Conservation (phyloP, 2,113 vertebrate species). For the Leiothrix lutea region DNA sequence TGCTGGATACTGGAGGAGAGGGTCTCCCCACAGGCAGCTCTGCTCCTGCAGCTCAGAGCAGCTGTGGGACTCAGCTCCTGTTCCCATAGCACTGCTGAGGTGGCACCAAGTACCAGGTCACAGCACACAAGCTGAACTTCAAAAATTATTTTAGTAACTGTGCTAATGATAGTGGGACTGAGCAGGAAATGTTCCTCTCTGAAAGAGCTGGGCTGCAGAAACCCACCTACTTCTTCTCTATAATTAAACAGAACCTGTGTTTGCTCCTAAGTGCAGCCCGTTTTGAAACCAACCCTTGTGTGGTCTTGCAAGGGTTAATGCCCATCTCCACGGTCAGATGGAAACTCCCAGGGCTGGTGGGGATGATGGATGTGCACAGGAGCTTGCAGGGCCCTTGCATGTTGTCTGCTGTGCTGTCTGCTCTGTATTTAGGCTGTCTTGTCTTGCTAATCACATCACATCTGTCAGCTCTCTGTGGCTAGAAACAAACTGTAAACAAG, state of each 20-base stretch:
- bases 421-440: neutral
- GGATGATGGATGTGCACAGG: neutral
- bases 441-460: conserved; percentile 25
- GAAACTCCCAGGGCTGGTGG: neutral
- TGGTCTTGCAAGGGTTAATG: neutral
- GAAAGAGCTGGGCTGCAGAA: neutral
- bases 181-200: neutral
- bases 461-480: neutral
- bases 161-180: neutral
- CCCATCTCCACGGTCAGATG: neutral
- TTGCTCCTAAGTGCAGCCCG: neutral
- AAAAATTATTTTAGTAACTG: neutral
- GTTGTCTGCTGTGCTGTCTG: neutral
- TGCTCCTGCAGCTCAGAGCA: neutral
- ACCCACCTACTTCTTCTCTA: neutral
- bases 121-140: neutral
- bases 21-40: neutral
- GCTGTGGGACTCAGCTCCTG: neutral
- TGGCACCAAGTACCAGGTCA: neutral
- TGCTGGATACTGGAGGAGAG: neutral
- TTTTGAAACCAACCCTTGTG: neutral
- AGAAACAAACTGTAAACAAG: conserved; percentile 5
- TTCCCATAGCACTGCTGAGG: neutral
- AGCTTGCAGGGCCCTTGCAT: neutral
- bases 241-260: neutral